Evolutionary conservation across 2,113 vertebrate species (phyloP).

Genomic region (Stictonetta naevosa): DNA sequence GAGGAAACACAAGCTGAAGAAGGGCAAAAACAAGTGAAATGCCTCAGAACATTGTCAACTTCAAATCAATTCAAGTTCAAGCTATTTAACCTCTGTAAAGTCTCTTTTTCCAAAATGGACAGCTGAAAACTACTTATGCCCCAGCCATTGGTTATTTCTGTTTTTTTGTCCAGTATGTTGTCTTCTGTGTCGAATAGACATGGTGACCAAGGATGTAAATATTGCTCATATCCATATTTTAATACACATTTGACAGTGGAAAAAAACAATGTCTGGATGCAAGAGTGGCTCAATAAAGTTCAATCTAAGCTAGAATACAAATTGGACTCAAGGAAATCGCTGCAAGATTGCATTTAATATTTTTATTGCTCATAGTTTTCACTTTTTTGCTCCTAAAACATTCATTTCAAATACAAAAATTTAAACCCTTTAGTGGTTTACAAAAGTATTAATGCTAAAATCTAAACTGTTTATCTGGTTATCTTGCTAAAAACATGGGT

Average conservation of each 20-base stretch:
- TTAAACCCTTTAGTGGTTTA: not conserved
- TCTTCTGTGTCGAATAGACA: rapidly evolving
- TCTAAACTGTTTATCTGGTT: not conserved
- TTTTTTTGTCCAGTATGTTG: not conserved
- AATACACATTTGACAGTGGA: not conserved
- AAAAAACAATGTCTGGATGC: not conserved
- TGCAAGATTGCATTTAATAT: not conserved
- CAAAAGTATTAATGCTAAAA: not conserved
- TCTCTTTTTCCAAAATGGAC: not conserved
- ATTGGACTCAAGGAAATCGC: not conserved
- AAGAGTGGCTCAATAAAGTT: not conserved
- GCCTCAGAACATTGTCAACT: not conserved
- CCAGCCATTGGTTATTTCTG: not conserved
- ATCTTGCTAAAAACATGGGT: not conserved
- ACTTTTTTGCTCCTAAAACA: not conserved
- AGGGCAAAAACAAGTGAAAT: not conserved
- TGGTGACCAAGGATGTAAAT: not conserved
- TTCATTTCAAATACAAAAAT: not conserved
- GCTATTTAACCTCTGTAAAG: not conserved
- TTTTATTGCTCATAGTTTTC: not conserved
- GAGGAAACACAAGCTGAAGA: not conserved
- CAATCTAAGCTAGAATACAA: not conserved
- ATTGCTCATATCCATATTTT: not conserved
- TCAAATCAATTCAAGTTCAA: not conserved
- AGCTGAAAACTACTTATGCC: not conserved